These are phyloP conservation scores for Semnopithecus entellus DNA, from an alignment of 2,113 vertebrate genomes.

Conservation along the genomic window DNA sequence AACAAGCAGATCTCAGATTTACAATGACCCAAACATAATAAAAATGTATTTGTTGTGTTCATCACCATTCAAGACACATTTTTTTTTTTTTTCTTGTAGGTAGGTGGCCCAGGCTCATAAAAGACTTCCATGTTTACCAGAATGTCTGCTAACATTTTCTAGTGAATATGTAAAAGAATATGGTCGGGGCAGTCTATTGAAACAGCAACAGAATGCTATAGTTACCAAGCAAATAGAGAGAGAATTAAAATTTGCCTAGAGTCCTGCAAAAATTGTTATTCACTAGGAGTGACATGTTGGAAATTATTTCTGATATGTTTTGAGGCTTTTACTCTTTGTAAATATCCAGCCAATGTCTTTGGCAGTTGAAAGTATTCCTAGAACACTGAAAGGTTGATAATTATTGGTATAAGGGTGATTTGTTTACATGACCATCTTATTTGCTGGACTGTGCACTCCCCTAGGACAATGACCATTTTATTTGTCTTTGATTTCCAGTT, in stretches of 20 bases:
- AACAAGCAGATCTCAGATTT: background rate
- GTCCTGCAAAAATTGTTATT: conserved; percentile 66
- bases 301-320: conserved; percentile 61
- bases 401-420: background rate
- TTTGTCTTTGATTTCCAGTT: background rate
- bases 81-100: conserved; percentile 40
- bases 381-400: background rate
- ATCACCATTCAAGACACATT: background rate
- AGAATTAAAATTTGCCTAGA: conserved; percentile 52
- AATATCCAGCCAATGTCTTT: conserved; percentile 13
- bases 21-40: background rate
- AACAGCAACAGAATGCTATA: conserved; percentile 70
- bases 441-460: background rate
- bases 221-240: conserved; percentile 67
- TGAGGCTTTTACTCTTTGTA: conserved; percentile 47
- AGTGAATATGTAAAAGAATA: conserved; percentile 79
- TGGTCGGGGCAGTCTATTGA: conserved; percentile 73
- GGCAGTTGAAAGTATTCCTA: conserved; percentile 19
- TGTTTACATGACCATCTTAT: background rate
- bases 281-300: conserved; percentile 12
- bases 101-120: conserved; percentile 52
- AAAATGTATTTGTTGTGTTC: background rate
- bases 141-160: conserved; percentile 68
- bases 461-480: background rate
- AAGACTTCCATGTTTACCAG: conserved; percentile 69